Evolutionary conservation across 2,888 invertebrate species (phyloP).

Genomic region (Cabera pusaria): DNA sequence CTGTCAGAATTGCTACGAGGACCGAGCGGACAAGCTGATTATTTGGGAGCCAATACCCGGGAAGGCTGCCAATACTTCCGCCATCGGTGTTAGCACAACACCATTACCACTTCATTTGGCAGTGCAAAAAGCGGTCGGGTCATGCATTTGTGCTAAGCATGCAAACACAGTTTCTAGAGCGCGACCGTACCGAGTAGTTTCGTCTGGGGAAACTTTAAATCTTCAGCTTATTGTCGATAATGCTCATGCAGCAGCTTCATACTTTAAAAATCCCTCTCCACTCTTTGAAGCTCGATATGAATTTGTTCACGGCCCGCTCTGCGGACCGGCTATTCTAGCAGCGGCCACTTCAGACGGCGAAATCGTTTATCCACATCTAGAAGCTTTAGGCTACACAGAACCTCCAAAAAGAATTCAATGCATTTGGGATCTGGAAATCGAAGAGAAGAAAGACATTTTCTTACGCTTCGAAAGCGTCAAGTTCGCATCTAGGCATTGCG

Average conservation of each 20-base stretch:
- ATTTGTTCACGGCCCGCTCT: slow-evolving; percentile 94
- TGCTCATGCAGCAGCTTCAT: slow-evolving; percentile 92
- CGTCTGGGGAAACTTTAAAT: slow-evolving; percentile 91
- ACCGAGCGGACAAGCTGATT: slow-evolving; percentile 92
- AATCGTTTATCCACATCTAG: slow-evolving; percentile 93
- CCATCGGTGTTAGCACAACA: slow-evolving; percentile 62
- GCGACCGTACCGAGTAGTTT: slow-evolving; percentile 87
- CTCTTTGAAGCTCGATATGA: slow-evolving; percentile 94
- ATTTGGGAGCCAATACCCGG: slow-evolving; percentile 88
- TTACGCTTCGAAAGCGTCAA: slow-evolving; percentile 93
- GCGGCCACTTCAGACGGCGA: slow-evolving; percentile 91
- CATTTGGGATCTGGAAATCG: slow-evolving; percentile 92
- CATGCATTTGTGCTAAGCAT: slow-evolving; percentile 88
- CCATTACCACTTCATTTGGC: slow-evolving; percentile 84
- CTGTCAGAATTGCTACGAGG: slow-evolving; percentile 93
- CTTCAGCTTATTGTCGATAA: slow-evolving; percentile 92
- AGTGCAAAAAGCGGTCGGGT: slow-evolving; percentile 86
- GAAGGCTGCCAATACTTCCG: slow-evolving; percentile 52
- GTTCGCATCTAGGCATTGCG: slow-evolving; percentile 92
- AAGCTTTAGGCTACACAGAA: slow-evolving; percentile 88
- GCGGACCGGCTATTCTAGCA: slow-evolving; percentile 91
- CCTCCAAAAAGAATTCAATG: slow-evolving; percentile 88
- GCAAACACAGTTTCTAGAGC: slow-evolving; percentile 83
- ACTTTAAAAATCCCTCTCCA: slow-evolving; percentile 93
- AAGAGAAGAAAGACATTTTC: slow-evolving; percentile 93